A percentile compares a stretch with the other conserved stretches of the same genome.
phyloP scores from a whole-genome alignment of 2,797 vertebrate species.

The Petrocephalus sullivani region DNA sequence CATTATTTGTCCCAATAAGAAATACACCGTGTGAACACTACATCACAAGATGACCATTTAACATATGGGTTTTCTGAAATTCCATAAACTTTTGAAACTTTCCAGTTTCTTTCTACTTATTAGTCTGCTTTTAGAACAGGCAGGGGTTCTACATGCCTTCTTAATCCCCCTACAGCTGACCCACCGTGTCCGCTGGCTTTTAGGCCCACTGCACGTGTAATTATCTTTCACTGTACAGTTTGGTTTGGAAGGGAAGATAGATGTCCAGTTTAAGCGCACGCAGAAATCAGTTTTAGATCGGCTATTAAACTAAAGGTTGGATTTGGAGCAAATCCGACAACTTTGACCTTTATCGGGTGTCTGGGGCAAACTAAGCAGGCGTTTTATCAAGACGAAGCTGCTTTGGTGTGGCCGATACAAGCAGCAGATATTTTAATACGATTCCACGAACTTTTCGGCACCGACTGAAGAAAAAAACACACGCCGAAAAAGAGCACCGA shows the following conservation, averaged over 20 bases:
- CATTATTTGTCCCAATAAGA: neutral
- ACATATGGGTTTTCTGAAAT: neutral
- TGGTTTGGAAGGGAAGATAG: neutral
- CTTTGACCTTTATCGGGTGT: neutral
- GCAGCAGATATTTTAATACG: neutral
- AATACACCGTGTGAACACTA: neutral
- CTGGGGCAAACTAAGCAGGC: neutral
- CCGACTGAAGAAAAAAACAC: neutral
- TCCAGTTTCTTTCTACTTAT: neutral
- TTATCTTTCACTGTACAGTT: neutral
- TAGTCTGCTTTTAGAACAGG: neutral
- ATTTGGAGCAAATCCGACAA: neutral
- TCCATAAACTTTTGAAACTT: neutral
- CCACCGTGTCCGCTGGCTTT: neutral
- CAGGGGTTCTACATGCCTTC: neutral
- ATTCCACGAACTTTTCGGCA: neutral
- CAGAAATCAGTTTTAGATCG: neutral
- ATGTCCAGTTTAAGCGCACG: neutral
- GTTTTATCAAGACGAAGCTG: neutral
- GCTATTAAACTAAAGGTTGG: neutral
- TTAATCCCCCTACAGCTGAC: neutral
- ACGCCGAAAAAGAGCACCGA: neutral
- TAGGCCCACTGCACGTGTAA: neutral
- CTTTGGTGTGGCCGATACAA: neutral
- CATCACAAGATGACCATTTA: neutral